phyloP scores from a whole-genome alignment of 2,113 vertebrate species.

The Osmerus eperlanus region DNA sequence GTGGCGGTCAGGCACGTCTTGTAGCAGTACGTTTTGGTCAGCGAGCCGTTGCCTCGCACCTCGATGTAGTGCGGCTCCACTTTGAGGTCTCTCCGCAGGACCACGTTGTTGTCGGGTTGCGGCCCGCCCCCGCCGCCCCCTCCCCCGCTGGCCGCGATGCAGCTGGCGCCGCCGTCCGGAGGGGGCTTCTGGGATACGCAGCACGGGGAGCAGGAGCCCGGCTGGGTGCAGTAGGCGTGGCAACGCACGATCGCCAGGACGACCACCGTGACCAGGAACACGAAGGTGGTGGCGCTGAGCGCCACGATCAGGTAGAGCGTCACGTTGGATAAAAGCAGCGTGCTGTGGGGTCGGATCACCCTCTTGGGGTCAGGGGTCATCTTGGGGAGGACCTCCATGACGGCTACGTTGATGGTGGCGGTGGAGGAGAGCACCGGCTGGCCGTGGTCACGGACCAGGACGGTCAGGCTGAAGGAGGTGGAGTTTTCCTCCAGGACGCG shows the following conservation, averaged over 20 bases:
- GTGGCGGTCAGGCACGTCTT: slow-evolving; percentile 93
- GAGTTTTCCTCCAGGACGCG: slow-evolving; percentile 85
- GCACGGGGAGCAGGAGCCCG: slow-evolving; percentile 86
- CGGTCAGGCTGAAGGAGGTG: slow-evolving; percentile 82
- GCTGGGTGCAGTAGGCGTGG: slow-evolving; percentile 79
- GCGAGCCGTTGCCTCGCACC: slow-evolving; percentile 92
- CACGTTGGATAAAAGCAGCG: slow-evolving; percentile 83
- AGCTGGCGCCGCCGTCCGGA: slow-evolving; percentile 77
- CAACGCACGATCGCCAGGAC: slow-evolving; percentile 90
- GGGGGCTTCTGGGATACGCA: slow-evolving; percentile 81
- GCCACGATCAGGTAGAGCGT: slow-evolving; percentile 96
- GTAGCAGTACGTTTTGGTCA: slow-evolving; percentile 98
- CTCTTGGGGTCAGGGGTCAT: slow-evolving; percentile 84
- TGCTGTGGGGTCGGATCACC: slow-evolving; percentile 75
- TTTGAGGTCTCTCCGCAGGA: slow-evolving; percentile 86
- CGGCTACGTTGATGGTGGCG: slow-evolving; percentile 83
- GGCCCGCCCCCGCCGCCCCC: slow-evolving; percentile 53
- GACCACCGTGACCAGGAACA: slow-evolving; percentile 91
- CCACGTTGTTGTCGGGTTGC: slow-evolving; percentile 90
- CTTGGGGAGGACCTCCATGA: slow-evolving; percentile 89
- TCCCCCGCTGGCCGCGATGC: slow-evolving; percentile 46
- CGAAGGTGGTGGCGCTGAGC: slow-evolving; percentile 88
- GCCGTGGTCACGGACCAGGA: slow-evolving; percentile 90
- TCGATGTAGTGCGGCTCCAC: slow-evolving; percentile 96
- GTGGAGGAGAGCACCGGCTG: slow-evolving; percentile 85